Evolutionary conservation across 1,140 invertebrate genomes (phyloP), one percentile per base, ranked within the genome.

Genomic region (Galendromus occidentalis): DNA sequence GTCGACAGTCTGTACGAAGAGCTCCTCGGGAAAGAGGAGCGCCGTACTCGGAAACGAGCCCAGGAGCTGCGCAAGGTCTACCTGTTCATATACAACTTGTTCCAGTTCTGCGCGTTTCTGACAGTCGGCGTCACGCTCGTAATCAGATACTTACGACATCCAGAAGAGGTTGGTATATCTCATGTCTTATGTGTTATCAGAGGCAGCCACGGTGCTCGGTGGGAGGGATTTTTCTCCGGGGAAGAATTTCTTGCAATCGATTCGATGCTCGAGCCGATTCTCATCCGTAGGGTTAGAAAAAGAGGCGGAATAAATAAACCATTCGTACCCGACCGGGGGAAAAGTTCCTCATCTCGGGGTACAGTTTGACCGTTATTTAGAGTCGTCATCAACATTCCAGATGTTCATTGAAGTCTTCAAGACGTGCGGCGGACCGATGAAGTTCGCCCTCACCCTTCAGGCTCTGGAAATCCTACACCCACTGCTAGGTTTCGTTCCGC

Each of bases 401-500:
- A 81, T 47, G 87, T 84, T 7, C 84, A 89, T 68, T 75, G 78
- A 28, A 81, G 80, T 55, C 84, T 93, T 88, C 71, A 80, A 82
- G 65, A 77, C 82, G 65, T 84, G 92, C 9, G 88, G 89, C 0
- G 78, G 80, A 22, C 83, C 85, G 5, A 80, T 94, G 72, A 87
- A 87, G 74, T 85, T 90, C 70, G 79, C 86, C 55, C 88, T 92
- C 70, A 71, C 88, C 2, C 75, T 91, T 69, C 86, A 89, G 74
- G 83, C 86, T 70, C 71, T 95, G 67, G 91, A 96, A 79, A 82
- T 94, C 0, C 79, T 94, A 76, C 88, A 94, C 80, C 86, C 90
- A 2, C 68, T 93, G 5, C 84, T 93, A 71, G 87, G 88, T 1
- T 89, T 91, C 70, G 90, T 89, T 14, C 87, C 83, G 1, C 51